These are phyloP conservation scores for Ivindomyrus marchei DNA, from an alignment of 2,113 vertebrate species.

Conservation along the genomic window DNA sequence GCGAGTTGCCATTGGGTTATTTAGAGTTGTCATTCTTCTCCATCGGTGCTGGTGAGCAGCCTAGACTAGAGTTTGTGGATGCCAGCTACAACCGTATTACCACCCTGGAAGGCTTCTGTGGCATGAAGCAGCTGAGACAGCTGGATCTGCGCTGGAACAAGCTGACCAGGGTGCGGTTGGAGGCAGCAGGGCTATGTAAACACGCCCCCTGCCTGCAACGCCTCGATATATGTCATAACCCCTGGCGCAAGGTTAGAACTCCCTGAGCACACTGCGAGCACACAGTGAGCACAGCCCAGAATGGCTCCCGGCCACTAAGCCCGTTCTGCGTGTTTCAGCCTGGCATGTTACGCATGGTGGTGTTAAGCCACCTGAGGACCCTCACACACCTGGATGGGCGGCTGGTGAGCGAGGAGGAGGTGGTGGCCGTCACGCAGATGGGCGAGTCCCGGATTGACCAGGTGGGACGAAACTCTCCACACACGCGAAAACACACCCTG, in stretches of 20 bases:
- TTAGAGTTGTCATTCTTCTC: neutral
- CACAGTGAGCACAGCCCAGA: neutral
- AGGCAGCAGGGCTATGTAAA: slow-evolving; percentile 58
- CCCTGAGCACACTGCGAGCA: no score
- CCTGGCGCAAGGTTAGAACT: slow-evolving; percentile 48
- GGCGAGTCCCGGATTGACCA: slow-evolving; percentile 59
- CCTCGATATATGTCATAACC: slow-evolving; percentile 66
- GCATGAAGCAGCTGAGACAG: slow-evolving; percentile 59
- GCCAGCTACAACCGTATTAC: slow-evolving; percentile 66
- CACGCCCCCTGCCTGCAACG: slow-evolving; percentile 53
- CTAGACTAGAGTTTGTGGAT: slow-evolving; percentile 67
- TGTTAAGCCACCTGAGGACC: slow-evolving; percentile 58
- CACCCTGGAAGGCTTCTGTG: slow-evolving; percentile 62
- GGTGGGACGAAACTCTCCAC: slow-evolving; percentile 43
- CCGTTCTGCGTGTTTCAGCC: slow-evolving; percentile 45
- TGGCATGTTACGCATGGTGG: slow-evolving; percentile 51
- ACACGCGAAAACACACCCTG: neutral
- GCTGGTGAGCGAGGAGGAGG: slow-evolving; percentile 64
- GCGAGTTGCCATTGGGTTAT: neutral
- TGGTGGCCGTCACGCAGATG: slow-evolving; percentile 44
- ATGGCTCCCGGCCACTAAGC: neutral
- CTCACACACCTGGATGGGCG: slow-evolving; percentile 61
- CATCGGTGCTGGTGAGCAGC: slow-evolving; percentile 44
- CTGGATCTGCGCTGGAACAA: slow-evolving; percentile 76
- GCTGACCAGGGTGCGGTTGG: slow-evolving; percentile 59